Conservation (phyloP, 2,113 vertebrate species). For the Protomyctophum bolini region DNA sequence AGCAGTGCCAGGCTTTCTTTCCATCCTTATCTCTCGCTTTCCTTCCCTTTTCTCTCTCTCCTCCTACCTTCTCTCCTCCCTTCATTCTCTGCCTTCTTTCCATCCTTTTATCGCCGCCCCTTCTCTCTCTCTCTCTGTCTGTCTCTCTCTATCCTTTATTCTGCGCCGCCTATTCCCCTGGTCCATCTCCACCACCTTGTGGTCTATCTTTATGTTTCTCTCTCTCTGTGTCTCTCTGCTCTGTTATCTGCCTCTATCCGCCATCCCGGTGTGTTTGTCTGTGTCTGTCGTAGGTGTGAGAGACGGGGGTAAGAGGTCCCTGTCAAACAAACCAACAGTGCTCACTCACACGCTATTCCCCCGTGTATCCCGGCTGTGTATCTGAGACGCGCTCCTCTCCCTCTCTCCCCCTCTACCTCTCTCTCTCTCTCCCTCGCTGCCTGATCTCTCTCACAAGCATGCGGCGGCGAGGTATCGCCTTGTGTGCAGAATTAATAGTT, state of each 20-base stretch:
- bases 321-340: constrained; percentile 78
- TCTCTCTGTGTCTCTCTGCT: constrained; percentile 48
- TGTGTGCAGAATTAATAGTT: constrained; percentile 50
- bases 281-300: constrained; percentile 73
- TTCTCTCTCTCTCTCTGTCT: background rate
- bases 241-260: constrained; percentile 68
- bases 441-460: background rate
- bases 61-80: constrained; percentile 61
- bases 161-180: constrained; percentile 58
- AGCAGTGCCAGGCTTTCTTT: constrained; percentile 79
- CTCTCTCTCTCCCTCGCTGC: background rate
- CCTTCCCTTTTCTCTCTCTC: constrained; percentile 43
- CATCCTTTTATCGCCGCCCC: background rate
- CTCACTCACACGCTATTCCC: constrained; percentile 74
- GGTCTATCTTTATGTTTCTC: constrained; percentile 63
- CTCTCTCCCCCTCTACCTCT: constrained; percentile 58
- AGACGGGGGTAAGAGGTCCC: constrained; percentile 77
- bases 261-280: constrained; percentile 69
- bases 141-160: constrained; percentile 51
- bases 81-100: background rate
- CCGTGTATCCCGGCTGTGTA: constrained; percentile 67
- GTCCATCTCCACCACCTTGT: constrained; percentile 63
- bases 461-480: constrained; percentile 46
- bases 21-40: constrained; percentile 74
- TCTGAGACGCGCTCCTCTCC: constrained; percentile 67